Evolutionary conservation across 92 coral and sea anemone species (phyloP).

Genomic region (Chrysogorgia sp.): DNA sequence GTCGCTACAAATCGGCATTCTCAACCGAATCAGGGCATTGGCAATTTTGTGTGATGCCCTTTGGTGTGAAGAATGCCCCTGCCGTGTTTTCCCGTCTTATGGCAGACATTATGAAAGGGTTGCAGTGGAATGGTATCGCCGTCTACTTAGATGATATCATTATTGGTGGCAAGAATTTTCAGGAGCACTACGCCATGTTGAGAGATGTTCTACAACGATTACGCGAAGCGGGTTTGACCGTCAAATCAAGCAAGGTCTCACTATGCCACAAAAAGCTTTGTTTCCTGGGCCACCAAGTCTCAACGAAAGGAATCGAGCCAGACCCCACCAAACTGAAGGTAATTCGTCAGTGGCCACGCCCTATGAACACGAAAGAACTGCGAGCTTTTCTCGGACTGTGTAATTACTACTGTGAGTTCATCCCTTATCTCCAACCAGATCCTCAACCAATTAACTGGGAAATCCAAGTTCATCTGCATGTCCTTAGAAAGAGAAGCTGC

Average conservation of each 20-base stretch:
- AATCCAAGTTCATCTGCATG: slow-evolving; percentile 50
- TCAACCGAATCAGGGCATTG: slow-evolving; percentile 51
- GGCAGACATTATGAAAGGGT: no score
- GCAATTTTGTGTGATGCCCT: slow-evolving; percentile 63
- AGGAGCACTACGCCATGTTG: no score
- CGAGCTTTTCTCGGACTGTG: slow-evolving; percentile 58
- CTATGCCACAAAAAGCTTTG: slow-evolving; percentile 43
- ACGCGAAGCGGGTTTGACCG: no score
- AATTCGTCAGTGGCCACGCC: slow-evolving; percentile 46
- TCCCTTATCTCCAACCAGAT: slow-evolving; percentile 54
- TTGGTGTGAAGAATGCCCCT: slow-evolving; percentile 57
- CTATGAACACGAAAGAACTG: slow-evolving; percentile 43
- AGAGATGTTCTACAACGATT: no score
- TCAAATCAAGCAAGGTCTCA: no score
- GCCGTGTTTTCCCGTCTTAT: slow-evolving; percentile 61
- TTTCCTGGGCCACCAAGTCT: slow-evolving; percentile 52
- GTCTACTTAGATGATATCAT: no score
- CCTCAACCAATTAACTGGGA: slow-evolving; percentile 58
- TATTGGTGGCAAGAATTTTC: no score
- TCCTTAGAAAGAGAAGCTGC: slow-evolving; percentile 53
- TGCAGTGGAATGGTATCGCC: no score
- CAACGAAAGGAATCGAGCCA: slow-evolving; percentile 46
- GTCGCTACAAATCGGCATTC: slow-evolving; percentile 50
- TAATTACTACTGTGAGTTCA: slow-evolving; percentile 50
- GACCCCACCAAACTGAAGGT: slow-evolving; percentile 33